phyloP scores from a whole-genome alignment of 2,797 vertebrate species.

The Xenops minutus region DNA sequence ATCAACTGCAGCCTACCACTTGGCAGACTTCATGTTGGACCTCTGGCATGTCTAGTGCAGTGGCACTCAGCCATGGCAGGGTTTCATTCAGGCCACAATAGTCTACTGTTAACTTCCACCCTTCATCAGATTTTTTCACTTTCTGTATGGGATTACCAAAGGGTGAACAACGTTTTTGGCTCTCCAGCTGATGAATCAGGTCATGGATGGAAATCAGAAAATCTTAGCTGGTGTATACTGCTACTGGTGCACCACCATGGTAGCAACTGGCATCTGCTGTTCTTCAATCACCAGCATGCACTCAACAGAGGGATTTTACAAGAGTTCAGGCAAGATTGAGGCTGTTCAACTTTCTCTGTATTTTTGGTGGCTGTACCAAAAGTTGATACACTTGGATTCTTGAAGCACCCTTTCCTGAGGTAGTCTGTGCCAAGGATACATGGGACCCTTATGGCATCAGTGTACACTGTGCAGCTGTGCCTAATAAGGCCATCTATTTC shows the following conservation, averaged over 20 bases:
- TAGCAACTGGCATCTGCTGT: background rate
- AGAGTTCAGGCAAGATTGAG: background rate
- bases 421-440: background rate
- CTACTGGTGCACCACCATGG: too few species aligned
- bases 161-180: background rate
- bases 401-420: background rate
- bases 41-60: background rate
- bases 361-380: background rate
- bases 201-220: background rate
- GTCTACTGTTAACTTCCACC: background rate
- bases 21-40: background rate
- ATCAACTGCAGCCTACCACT: background rate
- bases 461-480: accelerated
- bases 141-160: background rate
- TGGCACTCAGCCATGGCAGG: background rate
- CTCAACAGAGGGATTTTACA: background rate
- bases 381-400: too few species aligned
- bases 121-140: background rate
- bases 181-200: background rate
- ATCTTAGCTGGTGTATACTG: background rate
- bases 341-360: background rate
- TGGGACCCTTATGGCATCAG: too few species aligned
- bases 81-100: background rate
- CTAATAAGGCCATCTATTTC: background rate
- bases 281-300: background rate